Conservation (phyloP, 2,888 invertebrate genomes). For the Campoplex capitator region DNA sequence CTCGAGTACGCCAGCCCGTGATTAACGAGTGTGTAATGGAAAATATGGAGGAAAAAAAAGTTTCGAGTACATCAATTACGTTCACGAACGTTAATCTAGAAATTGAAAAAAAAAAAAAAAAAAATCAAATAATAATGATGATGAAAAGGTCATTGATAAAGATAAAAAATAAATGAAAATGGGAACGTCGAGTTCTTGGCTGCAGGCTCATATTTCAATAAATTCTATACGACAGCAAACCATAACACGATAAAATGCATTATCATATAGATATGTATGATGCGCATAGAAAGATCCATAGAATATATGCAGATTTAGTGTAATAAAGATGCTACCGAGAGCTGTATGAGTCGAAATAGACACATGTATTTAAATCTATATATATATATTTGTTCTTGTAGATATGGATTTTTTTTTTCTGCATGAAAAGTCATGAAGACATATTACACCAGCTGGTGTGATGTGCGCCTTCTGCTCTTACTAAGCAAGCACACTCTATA, state of each 20-base stretch:
- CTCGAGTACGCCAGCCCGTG: conserved; percentile 4
- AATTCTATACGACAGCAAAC: conserved; percentile 23
- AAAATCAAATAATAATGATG: not conserved
- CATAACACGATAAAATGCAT: conserved; percentile 19
- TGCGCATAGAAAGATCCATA: conserved; percentile 30
- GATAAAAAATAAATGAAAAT: not conserved
- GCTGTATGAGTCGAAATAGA: conserved; percentile 27
- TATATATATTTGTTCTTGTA: not conserved
- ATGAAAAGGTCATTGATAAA: conserved; percentile 18
- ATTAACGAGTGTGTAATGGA: not conserved
- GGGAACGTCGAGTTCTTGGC: not conserved
- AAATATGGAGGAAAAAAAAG: not conserved
- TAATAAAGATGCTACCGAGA: conserved; percentile 65
- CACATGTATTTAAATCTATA: conserved; percentile 6
- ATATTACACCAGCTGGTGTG: conserved; percentile 74
- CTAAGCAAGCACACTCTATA: conserved; percentile 68
- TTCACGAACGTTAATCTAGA: conserved; percentile 6
- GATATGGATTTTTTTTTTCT: conserved; percentile 44
- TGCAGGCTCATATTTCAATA: conserved; percentile 37
- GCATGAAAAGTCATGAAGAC: conserved; percentile 74
- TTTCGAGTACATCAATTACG: not conserved
- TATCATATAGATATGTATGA: conserved; percentile 21
- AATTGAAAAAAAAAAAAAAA: not conserved
- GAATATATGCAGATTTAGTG: conserved; percentile 54
- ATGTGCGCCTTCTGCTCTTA: conserved; percentile 68